Conservation (phyloP, 1,140 invertebrate species). For the Heliconius nattereri region DNA sequence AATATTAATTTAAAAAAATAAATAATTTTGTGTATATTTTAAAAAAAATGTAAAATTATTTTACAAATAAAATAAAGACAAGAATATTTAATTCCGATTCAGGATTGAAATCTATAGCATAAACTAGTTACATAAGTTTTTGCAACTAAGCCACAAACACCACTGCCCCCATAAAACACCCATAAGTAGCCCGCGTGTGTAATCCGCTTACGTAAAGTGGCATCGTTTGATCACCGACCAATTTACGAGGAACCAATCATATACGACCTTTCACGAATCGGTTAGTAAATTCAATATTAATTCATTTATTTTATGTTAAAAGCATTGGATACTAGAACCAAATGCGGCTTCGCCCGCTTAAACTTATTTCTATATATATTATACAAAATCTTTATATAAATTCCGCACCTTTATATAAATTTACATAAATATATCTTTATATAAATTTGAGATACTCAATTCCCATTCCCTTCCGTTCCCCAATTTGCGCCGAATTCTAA, state of each 20-base stretch:
- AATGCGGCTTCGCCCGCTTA: too few species aligned
- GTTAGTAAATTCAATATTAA: conserved; percentile 24
- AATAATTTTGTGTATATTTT: neutral
- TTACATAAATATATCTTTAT: too few species aligned
- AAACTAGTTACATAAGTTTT: neutral
- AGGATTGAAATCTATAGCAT: neutral
- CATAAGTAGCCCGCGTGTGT: conserved; percentile 8
- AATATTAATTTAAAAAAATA: neutral
- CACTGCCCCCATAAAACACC: conserved; percentile 7
- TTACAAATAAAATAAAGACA: neutral
- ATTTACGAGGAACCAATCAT: conserved; percentile 33
- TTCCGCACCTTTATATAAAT: too few species aligned
- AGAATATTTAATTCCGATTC: too few species aligned
- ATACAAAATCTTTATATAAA: too few species aligned
- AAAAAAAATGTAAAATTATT: neutral
- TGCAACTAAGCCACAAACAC: neutral
- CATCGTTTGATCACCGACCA: conserved; percentile 30
- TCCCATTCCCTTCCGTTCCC: too few species aligned
- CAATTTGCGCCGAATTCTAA: too few species aligned
- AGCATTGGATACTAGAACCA: neutral
- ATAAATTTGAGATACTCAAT: too few species aligned
- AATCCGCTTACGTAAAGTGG: conserved; percentile 34
- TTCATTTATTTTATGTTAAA: neutral
- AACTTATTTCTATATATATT: too few species aligned
- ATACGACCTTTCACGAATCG: conserved; percentile 52